Evolutionary conservation across 1,140 invertebrate species (phyloP).

Genomic region (Lamellibrachia luymesi): DNA sequence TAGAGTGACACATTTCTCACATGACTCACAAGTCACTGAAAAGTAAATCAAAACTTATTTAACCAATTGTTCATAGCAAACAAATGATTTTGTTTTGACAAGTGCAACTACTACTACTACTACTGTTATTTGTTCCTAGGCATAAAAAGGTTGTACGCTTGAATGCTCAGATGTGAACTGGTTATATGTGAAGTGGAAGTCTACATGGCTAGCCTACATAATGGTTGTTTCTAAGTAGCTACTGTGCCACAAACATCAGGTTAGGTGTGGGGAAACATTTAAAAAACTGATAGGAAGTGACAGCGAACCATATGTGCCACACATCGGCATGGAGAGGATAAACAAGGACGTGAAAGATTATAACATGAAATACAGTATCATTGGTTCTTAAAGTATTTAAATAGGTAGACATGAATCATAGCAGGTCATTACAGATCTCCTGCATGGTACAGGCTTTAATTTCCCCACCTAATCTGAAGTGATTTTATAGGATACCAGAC

Average conservation of each 20-base stretch:
- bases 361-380: not conserved
- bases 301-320: too few relatives aligned
- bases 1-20: not conserved
- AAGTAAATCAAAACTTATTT: conserved; percentile 1
- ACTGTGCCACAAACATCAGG: not conserved
- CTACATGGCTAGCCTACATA: not conserved
- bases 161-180: not conserved
- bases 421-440: too few relatives aligned
- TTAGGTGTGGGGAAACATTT: not conserved
- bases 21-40: not conserved
- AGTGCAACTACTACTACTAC: not conserved
- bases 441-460: not conserved
- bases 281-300: not conserved
- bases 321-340: too few relatives aligned
- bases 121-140: not conserved
- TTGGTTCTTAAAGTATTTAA: too few relatives aligned
- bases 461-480: not conserved
- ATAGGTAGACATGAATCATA: too few relatives aligned
- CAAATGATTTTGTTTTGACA: not conserved
- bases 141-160: not conserved
- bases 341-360: too few relatives aligned
- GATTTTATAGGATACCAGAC: not conserved
- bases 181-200: not conserved
- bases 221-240: not conserved
- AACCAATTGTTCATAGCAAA: not conserved